A percentile compares a stretch with the other conserved stretches of the same genome.
Conservation (phyloP, 2,113 vertebrate genomes). For the Octodon degus region DNA sequence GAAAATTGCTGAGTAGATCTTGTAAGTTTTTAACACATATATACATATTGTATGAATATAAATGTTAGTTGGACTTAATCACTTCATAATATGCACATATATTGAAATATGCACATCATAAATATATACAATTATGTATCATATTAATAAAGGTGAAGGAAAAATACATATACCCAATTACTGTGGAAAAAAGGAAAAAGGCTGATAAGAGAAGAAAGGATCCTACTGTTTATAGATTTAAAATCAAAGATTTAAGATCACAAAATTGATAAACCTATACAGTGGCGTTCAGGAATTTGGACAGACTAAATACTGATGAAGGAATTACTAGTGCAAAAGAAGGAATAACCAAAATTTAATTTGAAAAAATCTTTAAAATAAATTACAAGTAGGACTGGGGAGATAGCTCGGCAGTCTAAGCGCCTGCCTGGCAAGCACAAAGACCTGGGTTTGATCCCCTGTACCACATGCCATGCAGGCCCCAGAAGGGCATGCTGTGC, state of each 20-base stretch:
- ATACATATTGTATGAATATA: background rate
- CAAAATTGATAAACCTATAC: background rate
- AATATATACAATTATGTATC: background rate
- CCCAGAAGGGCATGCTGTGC: too few relatives aligned
- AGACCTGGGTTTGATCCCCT: too few relatives aligned
- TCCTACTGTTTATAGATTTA: background rate
- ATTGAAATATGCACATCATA: background rate
- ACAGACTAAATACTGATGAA: background rate
- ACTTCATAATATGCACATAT: background rate
- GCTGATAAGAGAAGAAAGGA: background rate
- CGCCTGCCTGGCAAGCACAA: too few relatives aligned
- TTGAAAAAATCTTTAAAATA: conserved; percentile 10
- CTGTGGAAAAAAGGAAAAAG: background rate
- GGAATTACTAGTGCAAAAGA: conserved; percentile 5
- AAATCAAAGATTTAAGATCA: conserved; percentile 30
- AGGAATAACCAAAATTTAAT: background rate
- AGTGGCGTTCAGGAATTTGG: background rate
- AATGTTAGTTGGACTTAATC: background rate
- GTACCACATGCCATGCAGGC: too few relatives aligned
- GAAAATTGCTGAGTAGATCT: background rate
- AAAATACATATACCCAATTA: background rate
- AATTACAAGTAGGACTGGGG: background rate
- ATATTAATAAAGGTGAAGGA: background rate
- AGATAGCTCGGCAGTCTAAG: too few relatives aligned
- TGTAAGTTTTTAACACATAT: background rate